Percentiles rank a stretch among this genome's conserved stretches.
These are phyloP conservation scores for Rotaria socialis DNA, from an alignment of 2,888 invertebrate genomes.

Conservation along the genomic window DNA sequence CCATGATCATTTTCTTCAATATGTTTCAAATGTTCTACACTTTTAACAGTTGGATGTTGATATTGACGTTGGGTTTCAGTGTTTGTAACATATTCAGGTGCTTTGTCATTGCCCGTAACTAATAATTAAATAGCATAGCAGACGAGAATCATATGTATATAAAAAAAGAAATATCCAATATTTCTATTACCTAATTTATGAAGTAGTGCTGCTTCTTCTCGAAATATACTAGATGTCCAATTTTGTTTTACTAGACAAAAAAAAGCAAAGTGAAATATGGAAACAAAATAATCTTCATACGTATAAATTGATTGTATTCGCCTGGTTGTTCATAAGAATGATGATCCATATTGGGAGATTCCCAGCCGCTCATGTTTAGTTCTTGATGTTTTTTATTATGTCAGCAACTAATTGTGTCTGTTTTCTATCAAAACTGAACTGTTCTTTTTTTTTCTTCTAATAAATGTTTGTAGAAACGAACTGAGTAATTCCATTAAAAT, in stretches of 20 bases:
- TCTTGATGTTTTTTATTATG: background rate
- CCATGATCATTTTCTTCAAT: background rate
- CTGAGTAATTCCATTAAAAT: background rate
- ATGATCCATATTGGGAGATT: background rate
- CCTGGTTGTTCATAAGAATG: background rate
- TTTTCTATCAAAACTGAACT: background rate
- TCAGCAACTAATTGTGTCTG: background rate
- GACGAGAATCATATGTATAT: too few relatives aligned
- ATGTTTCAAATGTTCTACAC: background rate
- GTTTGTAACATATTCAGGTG: background rate
- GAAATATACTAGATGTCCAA: background rate
- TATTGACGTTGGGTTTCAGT: constrained; percentile 21
- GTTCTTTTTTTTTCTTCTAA: background rate
- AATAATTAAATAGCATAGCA: background rate
- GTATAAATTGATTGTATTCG: background rate
- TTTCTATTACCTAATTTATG: background rate
- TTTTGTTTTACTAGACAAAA: background rate
- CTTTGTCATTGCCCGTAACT: background rate
- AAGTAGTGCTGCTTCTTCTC: background rate
- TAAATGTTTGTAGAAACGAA: background rate
- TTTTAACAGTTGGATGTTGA: background rate
- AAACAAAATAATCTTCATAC: background rate
- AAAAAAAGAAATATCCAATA: too few relatives aligned
- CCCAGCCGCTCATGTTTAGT: background rate
- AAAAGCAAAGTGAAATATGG: too few relatives aligned